Evolutionary conservation across 2,113 vertebrate genomes (phyloP), one percentile per base, ranked within the genome.

Genomic region (Bubo blakistoni): DNA sequence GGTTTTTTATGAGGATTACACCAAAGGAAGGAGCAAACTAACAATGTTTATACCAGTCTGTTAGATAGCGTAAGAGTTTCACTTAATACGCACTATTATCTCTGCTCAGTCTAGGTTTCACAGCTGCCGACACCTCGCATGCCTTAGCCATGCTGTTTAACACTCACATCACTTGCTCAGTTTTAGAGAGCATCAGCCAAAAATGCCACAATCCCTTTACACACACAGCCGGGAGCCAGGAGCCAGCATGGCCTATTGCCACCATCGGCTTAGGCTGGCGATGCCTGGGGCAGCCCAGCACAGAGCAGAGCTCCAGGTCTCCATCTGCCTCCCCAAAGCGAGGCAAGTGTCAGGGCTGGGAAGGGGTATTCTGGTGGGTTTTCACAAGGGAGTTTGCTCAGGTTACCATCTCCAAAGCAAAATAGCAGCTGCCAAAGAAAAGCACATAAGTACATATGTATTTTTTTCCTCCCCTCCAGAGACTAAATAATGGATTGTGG

Each of bases 261-360:
- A 20, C 38, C 70, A 5, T 3, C 0, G 0, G 13, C 27, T 51
- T 30, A 5, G 13, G 20, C 29, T 32, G 57, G 9, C 7, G 3
- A 7, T 16, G 30, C 51, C 54, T 4, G 3, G 21, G 55, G 10
- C 61, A 70, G 54, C 52, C 54, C 71, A 67, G 34, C 40, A 19
- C 62, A 3, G 42, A 13, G 22, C 54, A 58, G 27, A 40, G 51
- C 65, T 42, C 74, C 14, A 2, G 34, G 36, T 12, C 73, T 49
- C 47, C 47, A 38, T 9, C 72, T 76, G 38, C 22, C 38, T 80
- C 49, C 49, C 55, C 26, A 34, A 2, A 20, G 6, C 0, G 0
- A 62, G 18, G 9, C 2, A 9, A 32, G 44, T 8, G 10, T 32
- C 26, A 69, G 42, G n/a, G 11, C 13, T 10, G 44, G 8, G 30